phyloP scores from a whole-genome alignment of 2,888 invertebrate genomes.

The Pycnomerus fuliginosus region DNA sequence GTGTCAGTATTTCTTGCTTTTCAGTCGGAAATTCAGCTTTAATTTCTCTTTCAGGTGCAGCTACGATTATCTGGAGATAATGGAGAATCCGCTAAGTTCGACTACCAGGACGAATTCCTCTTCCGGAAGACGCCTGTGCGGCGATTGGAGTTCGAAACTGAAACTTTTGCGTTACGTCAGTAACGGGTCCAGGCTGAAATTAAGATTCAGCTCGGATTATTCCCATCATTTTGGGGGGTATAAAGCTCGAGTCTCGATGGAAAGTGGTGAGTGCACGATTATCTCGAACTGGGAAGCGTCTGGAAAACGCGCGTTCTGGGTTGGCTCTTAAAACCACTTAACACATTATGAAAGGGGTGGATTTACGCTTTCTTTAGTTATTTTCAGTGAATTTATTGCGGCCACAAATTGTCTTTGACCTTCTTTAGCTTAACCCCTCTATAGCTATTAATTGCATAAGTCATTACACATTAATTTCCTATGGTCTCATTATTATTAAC shows the following conservation, averaged over 20 bases:
- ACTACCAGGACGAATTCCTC: slow-evolving; percentile 27
- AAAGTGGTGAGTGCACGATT: slow-evolving; percentile 66
- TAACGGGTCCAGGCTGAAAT: slow-evolving; percentile 59
- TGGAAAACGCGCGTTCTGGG: too few relatives aligned
- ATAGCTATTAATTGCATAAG: too few relatives aligned
- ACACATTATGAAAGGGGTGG: too few relatives aligned
- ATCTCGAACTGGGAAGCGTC: neutral
- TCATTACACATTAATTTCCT: too few relatives aligned
- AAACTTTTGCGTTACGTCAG: slow-evolving; percentile 72
- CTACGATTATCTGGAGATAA: slow-evolving; percentile 75
- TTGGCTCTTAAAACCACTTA: too few relatives aligned
- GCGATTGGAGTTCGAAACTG: slow-evolving; percentile 77
- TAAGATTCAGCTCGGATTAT: slow-evolving; percentile 75
- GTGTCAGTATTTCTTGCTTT: too few relatives aligned
- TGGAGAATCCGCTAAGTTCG: slow-evolving; percentile 52
- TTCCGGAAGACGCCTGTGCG: slow-evolving; percentile 60
- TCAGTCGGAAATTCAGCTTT: too few relatives aligned
- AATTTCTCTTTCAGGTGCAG: slow-evolving; percentile 62
- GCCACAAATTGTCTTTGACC: too few relatives aligned
- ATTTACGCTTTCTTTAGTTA: neutral
- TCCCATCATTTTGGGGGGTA: slow-evolving; percentile 75
- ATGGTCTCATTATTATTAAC: too few relatives aligned
- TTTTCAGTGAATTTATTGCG: neutral
- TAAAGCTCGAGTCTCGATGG: slow-evolving; percentile 69
- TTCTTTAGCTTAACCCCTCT: too few relatives aligned